Evolutionary conservation across 2,888 invertebrate genomes (phyloP).

Genomic region (Epinotia demarniana): DNA sequence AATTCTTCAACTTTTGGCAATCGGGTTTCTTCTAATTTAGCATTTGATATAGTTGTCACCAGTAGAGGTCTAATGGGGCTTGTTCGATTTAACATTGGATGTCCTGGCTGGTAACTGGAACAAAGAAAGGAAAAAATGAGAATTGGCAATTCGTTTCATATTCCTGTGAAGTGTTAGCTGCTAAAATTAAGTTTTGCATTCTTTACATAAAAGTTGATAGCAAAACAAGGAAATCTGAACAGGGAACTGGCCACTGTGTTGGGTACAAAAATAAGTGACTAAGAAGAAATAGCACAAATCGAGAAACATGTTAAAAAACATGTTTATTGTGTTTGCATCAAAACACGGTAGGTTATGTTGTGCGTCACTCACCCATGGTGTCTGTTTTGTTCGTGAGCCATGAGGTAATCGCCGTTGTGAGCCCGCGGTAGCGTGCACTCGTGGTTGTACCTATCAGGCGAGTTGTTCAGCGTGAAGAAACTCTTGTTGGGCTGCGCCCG

Average conservation of each 20-base stretch:
- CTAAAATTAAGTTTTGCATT: background rate
- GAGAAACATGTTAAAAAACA: slow-evolving; percentile 13
- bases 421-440: slow-evolving; percentile 71
- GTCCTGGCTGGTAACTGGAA: slow-evolving; percentile 69
- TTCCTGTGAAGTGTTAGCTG: background rate
- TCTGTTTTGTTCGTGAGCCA: slow-evolving; percentile 72
- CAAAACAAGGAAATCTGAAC: background rate
- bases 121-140: slow-evolving; percentile 18
- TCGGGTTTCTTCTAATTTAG: slow-evolving; percentile 71
- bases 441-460: slow-evolving; percentile 65
- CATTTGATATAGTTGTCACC: slow-evolving; percentile 73
- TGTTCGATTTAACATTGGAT: slow-evolving; percentile 69
- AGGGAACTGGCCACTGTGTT: background rate
- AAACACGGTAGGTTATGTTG: slow-evolving; percentile 58
- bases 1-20: slow-evolving; percentile 80
- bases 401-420: slow-evolving; percentile 78
- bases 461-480: slow-evolving; percentile 72
- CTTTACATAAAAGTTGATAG: background rate
- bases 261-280: slow-evolving; percentile 6
- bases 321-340: slow-evolving; percentile 2
- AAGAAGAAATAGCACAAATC: background rate
- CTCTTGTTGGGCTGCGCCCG: slow-evolving; percentile 71
- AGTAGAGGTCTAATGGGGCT: slow-evolving; percentile 72
- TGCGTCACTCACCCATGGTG: slow-evolving; percentile 66
- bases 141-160: background rate